phyloP scores from a whole-genome alignment of 2,113 vertebrate genomes.

The Salvelinus fontinalis region DNA sequence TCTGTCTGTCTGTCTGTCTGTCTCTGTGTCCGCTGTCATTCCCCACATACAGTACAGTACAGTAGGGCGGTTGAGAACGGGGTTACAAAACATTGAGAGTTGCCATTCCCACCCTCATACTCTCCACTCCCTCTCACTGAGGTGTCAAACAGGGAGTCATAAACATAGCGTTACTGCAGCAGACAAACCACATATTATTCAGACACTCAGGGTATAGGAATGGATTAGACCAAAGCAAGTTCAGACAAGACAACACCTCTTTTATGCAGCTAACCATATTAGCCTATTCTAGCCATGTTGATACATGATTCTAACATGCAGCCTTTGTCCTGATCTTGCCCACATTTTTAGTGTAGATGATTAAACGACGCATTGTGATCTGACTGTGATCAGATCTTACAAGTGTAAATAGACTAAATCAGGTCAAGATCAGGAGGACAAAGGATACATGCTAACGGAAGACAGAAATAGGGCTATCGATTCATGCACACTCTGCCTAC shows the following conservation, averaged over 20 bases:
- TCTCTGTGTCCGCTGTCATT: background rate
- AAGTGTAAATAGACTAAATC: no score
- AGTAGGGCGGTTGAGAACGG: slow-evolving; percentile 12
- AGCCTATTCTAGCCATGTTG: no score
- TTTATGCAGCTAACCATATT: background rate
- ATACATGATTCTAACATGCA: no score
- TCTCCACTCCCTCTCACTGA: background rate
- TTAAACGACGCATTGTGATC: no score
- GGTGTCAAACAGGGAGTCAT: background rate
- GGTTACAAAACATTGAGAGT: slow-evolving; percentile 14
- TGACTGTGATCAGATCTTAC: no score
- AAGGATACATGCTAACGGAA: no score
- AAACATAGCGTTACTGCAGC: background rate
- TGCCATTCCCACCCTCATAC: background rate
- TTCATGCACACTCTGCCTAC: no score
- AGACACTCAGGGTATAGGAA: background rate
- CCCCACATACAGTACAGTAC: background rate
- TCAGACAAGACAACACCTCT: background rate
- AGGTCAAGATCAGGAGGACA: no score
- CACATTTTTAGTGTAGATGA: no score
- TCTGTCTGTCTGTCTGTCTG: no score
- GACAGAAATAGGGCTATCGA: no score
- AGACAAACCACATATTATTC: background rate
- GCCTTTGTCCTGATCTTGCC: no score
- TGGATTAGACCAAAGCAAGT: background rate